Conservation (phyloP, 2,797 vertebrate species). For the Trachurus trachurus region DNA sequence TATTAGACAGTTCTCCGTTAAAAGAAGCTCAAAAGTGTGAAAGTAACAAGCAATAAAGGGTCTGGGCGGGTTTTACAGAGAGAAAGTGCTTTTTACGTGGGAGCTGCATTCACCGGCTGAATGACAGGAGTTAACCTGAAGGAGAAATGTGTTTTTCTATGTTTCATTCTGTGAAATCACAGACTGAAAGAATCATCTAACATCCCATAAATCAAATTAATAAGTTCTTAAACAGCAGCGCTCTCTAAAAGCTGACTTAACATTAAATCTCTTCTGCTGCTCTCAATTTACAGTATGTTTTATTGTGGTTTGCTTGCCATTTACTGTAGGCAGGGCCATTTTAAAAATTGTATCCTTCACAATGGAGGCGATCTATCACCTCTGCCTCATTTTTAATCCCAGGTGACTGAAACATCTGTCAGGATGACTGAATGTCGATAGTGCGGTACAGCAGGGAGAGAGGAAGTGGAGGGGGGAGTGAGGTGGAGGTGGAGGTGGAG, state of each 20-base stretch:
- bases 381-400: constrained; percentile 77
- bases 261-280: constrained; percentile 46
- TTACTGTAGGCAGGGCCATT: constrained; percentile 70
- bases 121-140: constrained; percentile 8
- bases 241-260: constrained; percentile 40
- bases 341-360: constrained; percentile 72
- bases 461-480: constrained; percentile 16
- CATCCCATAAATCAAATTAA: constrained; percentile 50
- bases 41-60: constrained; percentile 51
- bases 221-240: constrained; percentile 35
- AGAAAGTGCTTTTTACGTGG: constrained; percentile 27
- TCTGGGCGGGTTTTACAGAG: constrained; percentile 22
- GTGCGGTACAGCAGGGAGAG: constrained; percentile 43
- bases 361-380: constrained; percentile 69
- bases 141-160: background rate
- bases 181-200: constrained; percentile 21
- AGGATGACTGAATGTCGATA: constrained; percentile 77
- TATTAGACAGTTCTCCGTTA: constrained; percentile 49
- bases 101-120: background rate
- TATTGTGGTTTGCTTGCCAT: constrained; percentile 64
- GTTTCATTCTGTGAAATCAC: constrained; percentile 5
- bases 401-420: constrained; percentile 79
- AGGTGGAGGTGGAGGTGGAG: constrained; percentile 8
- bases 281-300: constrained; percentile 58
- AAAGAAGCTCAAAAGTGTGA: constrained; percentile 32